Evolutionary conservation across 2,113 vertebrate genomes (phyloP), one percentile per base, ranked within the genome.

Genomic region (Herpetotheres cachinnans): DNA sequence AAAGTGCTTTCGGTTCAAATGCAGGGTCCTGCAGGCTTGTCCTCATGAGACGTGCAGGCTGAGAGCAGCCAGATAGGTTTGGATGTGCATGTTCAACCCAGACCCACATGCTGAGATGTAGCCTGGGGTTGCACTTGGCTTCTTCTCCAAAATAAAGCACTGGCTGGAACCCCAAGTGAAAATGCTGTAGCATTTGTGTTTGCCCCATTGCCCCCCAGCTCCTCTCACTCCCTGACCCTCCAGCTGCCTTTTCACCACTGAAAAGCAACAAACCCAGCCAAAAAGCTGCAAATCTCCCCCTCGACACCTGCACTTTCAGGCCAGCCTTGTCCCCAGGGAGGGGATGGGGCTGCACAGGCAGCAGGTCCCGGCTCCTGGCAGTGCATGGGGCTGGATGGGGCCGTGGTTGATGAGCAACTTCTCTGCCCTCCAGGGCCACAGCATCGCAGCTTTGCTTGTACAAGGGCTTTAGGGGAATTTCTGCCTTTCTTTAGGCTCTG

Each of bases 81-180:
- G 50, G 42, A n/a, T 11, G 20, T 4, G 16, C 1, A 1, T 3
- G 5, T 30, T 38, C 44, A 19, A 6, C 32, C 30, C 6, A 1
- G 10, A 13, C 29, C 29, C 16, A 7, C 3, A 1, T 2, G 16
- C 56, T 20, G 44, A 52, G 25, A 3, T 0, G 0, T 5, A 17
- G 16, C 59, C 40, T 11, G 5, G n/a, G 22, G 58, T n/a, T 18
- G 27, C 0, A 2, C 20, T 56, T 38, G 34, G 22, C 44, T 72
- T 49, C 36, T 49, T 26, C 55, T 40, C 78, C 24, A 4, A 26
- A 67, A 54, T 9, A 36, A 47, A 11, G 19, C 42, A 30, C 21
- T 2, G 3, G 5, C 36, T 46, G 76, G 29, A 42, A 15, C 34
- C 36, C 52, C 24, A 3, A 34, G 17, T 15, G 50, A 59, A 76